Evolutionary conservation across 2,113 vertebrate species (phyloP).

Genomic region (Ia io): DNA sequence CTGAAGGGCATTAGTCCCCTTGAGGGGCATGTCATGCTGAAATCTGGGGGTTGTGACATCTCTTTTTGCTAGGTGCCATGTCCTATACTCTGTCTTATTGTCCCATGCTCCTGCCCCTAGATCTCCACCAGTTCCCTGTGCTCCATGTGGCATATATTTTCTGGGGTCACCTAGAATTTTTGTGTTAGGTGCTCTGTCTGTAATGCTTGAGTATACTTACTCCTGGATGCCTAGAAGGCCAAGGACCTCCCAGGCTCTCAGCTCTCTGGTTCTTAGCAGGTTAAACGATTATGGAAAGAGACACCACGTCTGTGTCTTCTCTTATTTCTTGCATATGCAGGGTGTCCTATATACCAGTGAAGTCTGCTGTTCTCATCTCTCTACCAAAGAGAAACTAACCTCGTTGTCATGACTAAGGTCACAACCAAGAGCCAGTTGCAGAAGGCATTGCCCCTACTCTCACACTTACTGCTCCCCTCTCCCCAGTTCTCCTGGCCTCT

Average conservation of each 20-base stretch:
- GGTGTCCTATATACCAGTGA: conserved; percentile 42
- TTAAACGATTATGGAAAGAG: not conserved
- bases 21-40: not conserved
- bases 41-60: not conserved
- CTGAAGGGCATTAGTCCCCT: not conserved
- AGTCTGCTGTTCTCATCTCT: conserved; percentile 34
- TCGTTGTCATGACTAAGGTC: conserved; percentile 46
- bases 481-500: not conserved
- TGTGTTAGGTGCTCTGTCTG: not conserved
- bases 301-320: not conserved
- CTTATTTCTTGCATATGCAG: not conserved
- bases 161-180: not conserved
- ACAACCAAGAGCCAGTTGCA: not conserved
- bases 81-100: not conserved
- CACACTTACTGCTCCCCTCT: too few species aligned
- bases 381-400: conserved; percentile 28
- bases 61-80: not conserved
- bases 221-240: not conserved
- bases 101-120: not conserved
- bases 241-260: not conserved
- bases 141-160: not conserved
- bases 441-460: not conserved
- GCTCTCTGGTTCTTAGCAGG: not conserved
- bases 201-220: not conserved
- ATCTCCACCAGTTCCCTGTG: not conserved